Conservation (phyloP, 2,888 invertebrate species). For the Poecilus cupreus region DNA sequence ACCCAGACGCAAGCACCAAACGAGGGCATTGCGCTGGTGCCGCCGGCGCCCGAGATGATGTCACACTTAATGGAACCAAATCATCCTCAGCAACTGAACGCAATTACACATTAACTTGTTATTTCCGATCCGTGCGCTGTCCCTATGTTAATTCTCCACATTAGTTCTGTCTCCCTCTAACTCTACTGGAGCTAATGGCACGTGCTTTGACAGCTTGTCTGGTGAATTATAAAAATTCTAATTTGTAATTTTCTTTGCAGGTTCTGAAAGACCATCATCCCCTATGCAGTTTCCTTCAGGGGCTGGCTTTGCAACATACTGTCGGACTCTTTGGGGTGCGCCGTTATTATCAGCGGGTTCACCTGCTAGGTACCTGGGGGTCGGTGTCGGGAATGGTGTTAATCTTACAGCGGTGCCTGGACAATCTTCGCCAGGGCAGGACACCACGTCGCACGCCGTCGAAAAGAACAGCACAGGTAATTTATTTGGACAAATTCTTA, state of each 20-base stretch:
- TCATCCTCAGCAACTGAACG: constrained; percentile 65
- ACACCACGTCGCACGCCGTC: not conserved
- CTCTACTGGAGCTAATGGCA: not conserved
- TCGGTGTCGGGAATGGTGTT: constrained; percentile 29
- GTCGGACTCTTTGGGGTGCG: constrained; percentile 70
- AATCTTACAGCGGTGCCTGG: constrained; percentile 12
- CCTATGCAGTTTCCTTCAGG: constrained; percentile 68
- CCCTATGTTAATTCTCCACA: constrained; percentile 15
- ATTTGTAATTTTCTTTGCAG: constrained; percentile 22
- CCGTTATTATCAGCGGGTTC: constrained; percentile 68
- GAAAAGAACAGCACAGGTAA: not conserved
- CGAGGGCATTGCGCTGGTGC: constrained; percentile 56
- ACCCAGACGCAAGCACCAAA: not conserved
- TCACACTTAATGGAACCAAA: constrained; percentile 64
- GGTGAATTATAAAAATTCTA: not conserved
- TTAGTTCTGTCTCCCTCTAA: not conserved
- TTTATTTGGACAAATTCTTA: no score
- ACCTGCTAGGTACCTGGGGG: constrained; percentile 41
- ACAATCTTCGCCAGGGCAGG: constrained; percentile 14
- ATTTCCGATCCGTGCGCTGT: constrained; percentile 64
- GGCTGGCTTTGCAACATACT: constrained; percentile 70
- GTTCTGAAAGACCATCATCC: constrained; percentile 64
- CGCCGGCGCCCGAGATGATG: constrained; percentile 65
- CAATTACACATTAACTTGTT: constrained; percentile 67
- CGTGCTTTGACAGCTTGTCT: not conserved